These are phyloP conservation scores for Triops cancriformis DNA, from an alignment of 1,140 invertebrate species.

Conservation along the genomic window DNA sequence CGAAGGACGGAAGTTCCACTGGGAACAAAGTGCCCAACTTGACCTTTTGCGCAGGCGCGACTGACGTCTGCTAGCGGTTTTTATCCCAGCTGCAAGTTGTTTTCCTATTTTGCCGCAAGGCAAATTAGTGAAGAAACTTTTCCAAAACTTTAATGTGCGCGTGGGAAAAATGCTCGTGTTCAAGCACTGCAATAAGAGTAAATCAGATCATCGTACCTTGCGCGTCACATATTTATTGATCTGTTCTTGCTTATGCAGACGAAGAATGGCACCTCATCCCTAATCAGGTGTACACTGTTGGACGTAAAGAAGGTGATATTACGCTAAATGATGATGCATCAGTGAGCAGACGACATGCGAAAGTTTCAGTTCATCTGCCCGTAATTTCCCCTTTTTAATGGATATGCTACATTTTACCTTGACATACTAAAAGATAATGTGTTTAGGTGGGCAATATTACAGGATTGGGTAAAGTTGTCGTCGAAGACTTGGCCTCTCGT, in stretches of 20 bases:
- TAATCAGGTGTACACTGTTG: neutral
- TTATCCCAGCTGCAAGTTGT: neutral
- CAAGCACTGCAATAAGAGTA: neutral
- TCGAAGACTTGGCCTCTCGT: neutral
- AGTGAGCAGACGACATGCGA: neutral
- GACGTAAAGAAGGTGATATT: neutral
- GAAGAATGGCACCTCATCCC: neutral
- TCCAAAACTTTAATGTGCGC: neutral
- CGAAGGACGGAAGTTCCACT: neutral
- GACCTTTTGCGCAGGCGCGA: constrained; percentile 34
- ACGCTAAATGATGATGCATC: neutral
- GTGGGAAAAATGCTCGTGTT: neutral
- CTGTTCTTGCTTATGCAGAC: neutral
- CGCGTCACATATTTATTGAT: neutral
- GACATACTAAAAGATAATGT: neutral
- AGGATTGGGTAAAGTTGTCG: neutral
- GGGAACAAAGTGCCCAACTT: constrained; percentile 37
- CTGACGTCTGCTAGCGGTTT: neutral
- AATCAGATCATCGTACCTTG: neutral
- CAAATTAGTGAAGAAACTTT: neutral
- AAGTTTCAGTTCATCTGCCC: neutral
- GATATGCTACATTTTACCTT: neutral
- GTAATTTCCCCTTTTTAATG: neutral
- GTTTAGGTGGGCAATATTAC: neutral
- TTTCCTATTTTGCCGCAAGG: neutral